Evolutionary conservation across 1,140 invertebrate genomes (phyloP).

Genomic region (Papilio glaucus): DNA sequence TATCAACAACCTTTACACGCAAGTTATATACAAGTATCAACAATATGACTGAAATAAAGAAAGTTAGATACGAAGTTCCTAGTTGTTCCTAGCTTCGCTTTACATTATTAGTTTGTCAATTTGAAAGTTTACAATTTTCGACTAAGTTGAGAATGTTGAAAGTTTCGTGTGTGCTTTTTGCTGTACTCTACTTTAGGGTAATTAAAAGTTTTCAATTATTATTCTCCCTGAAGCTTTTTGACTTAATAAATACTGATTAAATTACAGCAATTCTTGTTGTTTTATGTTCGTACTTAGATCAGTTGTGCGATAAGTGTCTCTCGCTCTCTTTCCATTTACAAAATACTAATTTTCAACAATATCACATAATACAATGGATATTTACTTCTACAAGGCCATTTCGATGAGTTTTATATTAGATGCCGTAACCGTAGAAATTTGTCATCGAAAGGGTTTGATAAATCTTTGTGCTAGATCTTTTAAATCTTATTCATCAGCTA

Average conservation of each 20-base stretch:
- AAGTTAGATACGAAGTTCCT: slow-evolving; percentile 45
- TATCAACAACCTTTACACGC: background rate
- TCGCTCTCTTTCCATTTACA: too few relatives aligned
- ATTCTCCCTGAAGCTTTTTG: background rate
- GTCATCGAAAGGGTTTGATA: too few relatives aligned
- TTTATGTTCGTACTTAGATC: background rate
- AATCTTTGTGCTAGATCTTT: too few relatives aligned
- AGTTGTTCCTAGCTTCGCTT: slow-evolving; percentile 63
- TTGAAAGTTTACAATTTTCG: slow-evolving; percentile 70
- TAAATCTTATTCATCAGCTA: too few relatives aligned
- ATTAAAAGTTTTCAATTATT: slow-evolving; percentile 48
- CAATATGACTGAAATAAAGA: slow-evolving; percentile 20
- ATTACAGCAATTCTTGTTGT: background rate
- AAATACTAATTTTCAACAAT: too few relatives aligned
- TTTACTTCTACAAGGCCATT: too few relatives aligned
- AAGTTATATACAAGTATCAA: background rate
- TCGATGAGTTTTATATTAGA: too few relatives aligned
- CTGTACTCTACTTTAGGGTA: slow-evolving; percentile 40
- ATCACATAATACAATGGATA: too few relatives aligned
- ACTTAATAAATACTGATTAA: background rate
- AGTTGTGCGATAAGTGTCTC: too few relatives aligned
- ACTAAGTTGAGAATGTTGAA: slow-evolving; percentile 52
- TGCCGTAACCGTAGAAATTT: too few relatives aligned
- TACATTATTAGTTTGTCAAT: slow-evolving; percentile 78
- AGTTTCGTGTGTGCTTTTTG: slow-evolving; percentile 63